These are phyloP conservation scores for Misgurnus mizolepis DNA, from an alignment of 2,113 vertebrate genomes.

Conservation along the genomic window DNA sequence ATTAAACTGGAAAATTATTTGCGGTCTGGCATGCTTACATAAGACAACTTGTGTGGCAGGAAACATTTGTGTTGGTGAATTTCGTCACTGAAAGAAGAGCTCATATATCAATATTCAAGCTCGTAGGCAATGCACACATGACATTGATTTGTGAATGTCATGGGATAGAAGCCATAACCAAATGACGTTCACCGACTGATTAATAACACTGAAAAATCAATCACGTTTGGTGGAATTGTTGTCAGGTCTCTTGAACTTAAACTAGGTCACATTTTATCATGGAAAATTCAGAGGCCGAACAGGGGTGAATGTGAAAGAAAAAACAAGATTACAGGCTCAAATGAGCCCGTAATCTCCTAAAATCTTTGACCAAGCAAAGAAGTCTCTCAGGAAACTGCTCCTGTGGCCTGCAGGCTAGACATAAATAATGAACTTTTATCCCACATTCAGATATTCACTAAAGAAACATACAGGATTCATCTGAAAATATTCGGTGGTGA, in stretches of 20 bases:
- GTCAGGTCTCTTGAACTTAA: conserved; percentile 38
- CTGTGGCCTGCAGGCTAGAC: conserved; percentile 14
- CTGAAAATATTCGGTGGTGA: not conserved
- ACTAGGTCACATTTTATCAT: conserved; percentile 55
- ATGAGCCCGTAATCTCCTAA: not conserved
- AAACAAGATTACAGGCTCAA: not conserved
- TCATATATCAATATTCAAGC: not conserved
- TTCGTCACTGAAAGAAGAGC: not conserved
- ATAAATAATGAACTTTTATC: conserved; percentile 20
- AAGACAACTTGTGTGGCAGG: too few species aligned
- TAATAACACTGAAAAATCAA: conserved; percentile 48
- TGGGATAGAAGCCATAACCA: not conserved
- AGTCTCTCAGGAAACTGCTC: conserved; percentile 14
- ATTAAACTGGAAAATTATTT: too few species aligned
- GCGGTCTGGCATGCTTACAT: too few species aligned
- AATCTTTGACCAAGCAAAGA: conserved; percentile 11
- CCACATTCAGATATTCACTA: conserved; percentile 12
- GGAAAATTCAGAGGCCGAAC: not conserved
- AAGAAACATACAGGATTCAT: not conserved
- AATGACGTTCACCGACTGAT: conserved; percentile 12
- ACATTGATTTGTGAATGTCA: conserved; percentile 30
- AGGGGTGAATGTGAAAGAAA: not conserved
- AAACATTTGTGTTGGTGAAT: too few species aligned
- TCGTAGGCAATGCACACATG: not conserved
- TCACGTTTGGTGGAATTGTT: conserved; percentile 52